These are phyloP conservation scores for Gymnosoma rotundatum DNA, from an alignment of 2,888 invertebrate species.

Conservation along the genomic window DNA sequence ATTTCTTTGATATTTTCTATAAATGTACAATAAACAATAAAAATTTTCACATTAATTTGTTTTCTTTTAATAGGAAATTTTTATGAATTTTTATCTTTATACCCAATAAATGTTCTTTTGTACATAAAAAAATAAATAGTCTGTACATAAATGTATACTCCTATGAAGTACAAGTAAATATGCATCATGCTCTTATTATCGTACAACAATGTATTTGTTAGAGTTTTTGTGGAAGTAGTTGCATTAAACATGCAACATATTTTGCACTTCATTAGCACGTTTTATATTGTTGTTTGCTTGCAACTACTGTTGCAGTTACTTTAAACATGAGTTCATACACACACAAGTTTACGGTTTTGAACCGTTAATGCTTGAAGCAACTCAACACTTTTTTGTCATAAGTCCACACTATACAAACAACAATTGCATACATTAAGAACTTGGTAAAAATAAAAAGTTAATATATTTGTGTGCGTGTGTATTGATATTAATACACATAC, in stretches of 20 bases:
- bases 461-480: neutral
- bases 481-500: neutral
- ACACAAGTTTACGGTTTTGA: neutral
- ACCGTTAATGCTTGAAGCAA: constrained; percentile 36
- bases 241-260: constrained; percentile 63
- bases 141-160: too few relatives aligned
- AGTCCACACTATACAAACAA: neutral
- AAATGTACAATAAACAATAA: neutral
- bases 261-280: constrained; percentile 70
- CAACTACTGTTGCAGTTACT: neutral
- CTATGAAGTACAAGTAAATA: too few relatives aligned
- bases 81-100: neutral
- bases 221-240: constrained; percentile 32
- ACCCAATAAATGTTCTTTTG: too few relatives aligned
- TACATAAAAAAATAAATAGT: too few relatives aligned
- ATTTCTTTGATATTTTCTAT: too few relatives aligned
- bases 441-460: neutral
- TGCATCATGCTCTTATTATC: too few relatives aligned
- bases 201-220: neutral
- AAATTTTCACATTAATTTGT: neutral
- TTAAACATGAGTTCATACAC: constrained; percentile 32
- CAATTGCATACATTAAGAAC: neutral
- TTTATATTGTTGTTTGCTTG: constrained; percentile 52
- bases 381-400: constrained; percentile 29
- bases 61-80: neutral